Conservation (phyloP, 64 coral and sea anemone species). For the Montipora efflorescens region DNA sequence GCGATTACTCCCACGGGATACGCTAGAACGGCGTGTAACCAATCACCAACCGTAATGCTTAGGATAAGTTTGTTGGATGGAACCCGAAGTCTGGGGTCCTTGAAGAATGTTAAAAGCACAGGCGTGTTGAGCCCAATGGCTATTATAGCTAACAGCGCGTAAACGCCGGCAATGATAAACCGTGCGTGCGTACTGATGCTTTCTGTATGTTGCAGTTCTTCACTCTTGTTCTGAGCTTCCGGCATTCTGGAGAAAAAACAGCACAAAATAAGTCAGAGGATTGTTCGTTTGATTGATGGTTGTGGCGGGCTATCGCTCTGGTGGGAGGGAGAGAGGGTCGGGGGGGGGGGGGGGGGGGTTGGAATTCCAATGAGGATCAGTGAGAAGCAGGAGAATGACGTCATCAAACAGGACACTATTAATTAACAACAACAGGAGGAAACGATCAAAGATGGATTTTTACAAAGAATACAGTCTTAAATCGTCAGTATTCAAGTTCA, state of each 20-base stretch:
- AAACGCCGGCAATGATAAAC: slow-evolving; percentile 2
- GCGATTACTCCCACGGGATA: slow-evolving; percentile 16
- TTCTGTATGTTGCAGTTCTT: background rate
- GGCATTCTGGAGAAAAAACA: background rate
- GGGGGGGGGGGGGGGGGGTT: too few species aligned
- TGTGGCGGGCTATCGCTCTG: too few species aligned
- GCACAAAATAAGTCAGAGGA: too few species aligned
- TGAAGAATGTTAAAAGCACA: slow-evolving; percentile 2
- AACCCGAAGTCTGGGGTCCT: background rate
- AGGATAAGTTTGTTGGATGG: slow-evolving; percentile 7
- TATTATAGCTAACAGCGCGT: background rate
- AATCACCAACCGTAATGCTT: slow-evolving; percentile 33
- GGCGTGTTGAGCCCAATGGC: slow-evolving; percentile 16
- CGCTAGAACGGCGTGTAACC: slow-evolving; percentile 12
- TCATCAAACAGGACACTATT: too few species aligned
- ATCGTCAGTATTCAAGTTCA: too few species aligned
- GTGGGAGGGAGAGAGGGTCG: too few species aligned
- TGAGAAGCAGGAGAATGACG: too few species aligned
- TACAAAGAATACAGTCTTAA: too few species aligned
- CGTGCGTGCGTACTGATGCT: background rate
- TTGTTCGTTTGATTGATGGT: too few species aligned
- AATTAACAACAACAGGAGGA: too few species aligned
- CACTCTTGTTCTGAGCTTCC: slow-evolving; percentile 1
- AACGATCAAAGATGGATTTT: too few species aligned
- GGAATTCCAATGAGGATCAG: too few species aligned